These are phyloP conservation scores for Aphodius granarius DNA, from an alignment of 2,888 invertebrate genomes.

Conservation along the genomic window DNA sequence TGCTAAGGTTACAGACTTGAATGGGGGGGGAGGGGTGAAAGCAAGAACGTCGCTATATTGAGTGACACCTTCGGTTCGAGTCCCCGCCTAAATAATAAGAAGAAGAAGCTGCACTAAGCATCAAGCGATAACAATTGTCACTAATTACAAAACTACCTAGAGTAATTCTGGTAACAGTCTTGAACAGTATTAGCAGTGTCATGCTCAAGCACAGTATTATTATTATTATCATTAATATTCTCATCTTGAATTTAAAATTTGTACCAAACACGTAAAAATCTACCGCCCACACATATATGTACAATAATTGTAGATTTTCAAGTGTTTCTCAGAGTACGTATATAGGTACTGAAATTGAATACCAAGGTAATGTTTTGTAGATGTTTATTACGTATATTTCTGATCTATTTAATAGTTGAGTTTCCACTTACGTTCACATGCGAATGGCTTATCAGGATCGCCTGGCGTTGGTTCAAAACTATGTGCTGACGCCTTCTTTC, in stretches of 20 bases:
- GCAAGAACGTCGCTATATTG: neutral
- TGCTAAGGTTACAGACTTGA: constrained; percentile 23
- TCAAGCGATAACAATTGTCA: constrained; percentile 46
- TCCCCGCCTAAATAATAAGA: constrained; percentile 53
- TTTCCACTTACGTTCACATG: constrained; percentile 83
- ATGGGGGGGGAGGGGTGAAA: constrained; percentile 5
- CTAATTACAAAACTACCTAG: constrained; percentile 34
- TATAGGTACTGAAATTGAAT: neutral
- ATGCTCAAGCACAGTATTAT: constrained; percentile 47
- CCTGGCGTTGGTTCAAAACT: constrained; percentile 59
- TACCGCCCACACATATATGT: neutral
- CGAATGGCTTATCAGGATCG: constrained; percentile 85
- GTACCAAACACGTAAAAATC: neutral
- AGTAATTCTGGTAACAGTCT: constrained; percentile 32
- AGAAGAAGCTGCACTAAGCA: constrained; percentile 51
- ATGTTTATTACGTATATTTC: neutral
- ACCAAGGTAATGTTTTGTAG: neutral
- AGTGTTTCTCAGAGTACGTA: neutral
- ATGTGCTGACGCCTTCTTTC: constrained; percentile 56
- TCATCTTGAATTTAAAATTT: neutral
- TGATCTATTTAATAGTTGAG: neutral
- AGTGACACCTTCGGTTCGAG: constrained; percentile 50
- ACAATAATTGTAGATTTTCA: constrained; percentile 5
- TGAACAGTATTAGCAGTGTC: constrained; percentile 32
- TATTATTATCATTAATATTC: constrained; percentile 20